These are phyloP conservation scores for Zaprionus lineosus DNA, from an alignment of 2,888 invertebrate species.

Conservation along the genomic window DNA sequence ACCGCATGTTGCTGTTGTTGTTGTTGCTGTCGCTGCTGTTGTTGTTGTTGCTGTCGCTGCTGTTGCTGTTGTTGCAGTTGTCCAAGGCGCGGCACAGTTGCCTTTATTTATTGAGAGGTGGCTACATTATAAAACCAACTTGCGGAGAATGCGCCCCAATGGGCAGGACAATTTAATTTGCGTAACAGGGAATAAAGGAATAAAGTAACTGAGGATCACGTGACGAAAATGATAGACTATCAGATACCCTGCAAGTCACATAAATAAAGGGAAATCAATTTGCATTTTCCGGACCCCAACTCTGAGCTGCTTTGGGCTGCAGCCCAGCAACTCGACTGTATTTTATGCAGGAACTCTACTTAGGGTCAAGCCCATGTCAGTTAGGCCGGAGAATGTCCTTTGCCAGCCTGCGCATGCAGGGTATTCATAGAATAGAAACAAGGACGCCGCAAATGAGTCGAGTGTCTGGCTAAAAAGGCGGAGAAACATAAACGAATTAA, in stretches of 20 bases:
- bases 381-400: too few species aligned
- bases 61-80: conserved; percentile 3
- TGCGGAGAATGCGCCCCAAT: conserved; percentile 48
- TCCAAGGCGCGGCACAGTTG: conserved; percentile 13
- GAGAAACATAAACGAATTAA: conserved; percentile 64
- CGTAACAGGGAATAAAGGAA: conserved; percentile 54
- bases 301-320: too few species aligned
- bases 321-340: too few species aligned
- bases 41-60: not conserved
- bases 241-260: not conserved
- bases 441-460: conserved; percentile 19
- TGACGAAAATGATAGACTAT: too few species aligned
- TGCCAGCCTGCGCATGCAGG: too few species aligned
- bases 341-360: too few species aligned
- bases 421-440: conserved; percentile 23
- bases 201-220: too few species aligned
- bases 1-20: too few species aligned
- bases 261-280: too few species aligned
- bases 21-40: too few species aligned
- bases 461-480: conserved; percentile 7
- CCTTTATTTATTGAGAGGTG: conserved; percentile 19
- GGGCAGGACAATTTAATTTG: conserved; percentile 65
- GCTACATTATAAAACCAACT: conserved; percentile 54
- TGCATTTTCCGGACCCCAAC: too few species aligned
- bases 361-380: too few species aligned